Evolutionary conservation across 2,888 invertebrate genomes (phyloP).

Genomic region (Sepioteuthis lessoniana): DNA sequence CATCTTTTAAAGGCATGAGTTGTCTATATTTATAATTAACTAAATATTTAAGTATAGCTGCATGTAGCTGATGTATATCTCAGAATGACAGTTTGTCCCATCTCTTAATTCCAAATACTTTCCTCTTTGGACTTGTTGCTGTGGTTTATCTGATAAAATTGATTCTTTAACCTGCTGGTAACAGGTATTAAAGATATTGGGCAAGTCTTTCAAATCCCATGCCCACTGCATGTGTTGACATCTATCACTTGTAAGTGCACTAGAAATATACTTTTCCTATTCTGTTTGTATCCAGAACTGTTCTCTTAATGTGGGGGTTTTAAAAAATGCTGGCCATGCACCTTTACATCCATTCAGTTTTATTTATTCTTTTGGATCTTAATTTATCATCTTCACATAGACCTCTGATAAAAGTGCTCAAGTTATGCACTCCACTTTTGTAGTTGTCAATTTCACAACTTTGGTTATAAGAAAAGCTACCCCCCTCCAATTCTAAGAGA

Average conservation of each 20-base stretch:
- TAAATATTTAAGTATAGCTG: neutral
- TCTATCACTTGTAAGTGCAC: neutral
- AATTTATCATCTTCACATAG: neutral
- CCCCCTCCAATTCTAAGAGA: neutral
- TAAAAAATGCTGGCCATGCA: neutral
- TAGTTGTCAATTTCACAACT: neutral
- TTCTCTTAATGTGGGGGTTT: neutral
- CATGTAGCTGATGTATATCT: neutral
- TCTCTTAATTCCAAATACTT: neutral
- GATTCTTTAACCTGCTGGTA: neutral
- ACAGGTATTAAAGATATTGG: neutral
- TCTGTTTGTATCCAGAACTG: neutral
- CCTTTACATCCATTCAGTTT: neutral
- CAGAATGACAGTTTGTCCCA: neutral
- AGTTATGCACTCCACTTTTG: neutral
- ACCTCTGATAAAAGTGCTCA: neutral
- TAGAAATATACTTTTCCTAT: neutral
- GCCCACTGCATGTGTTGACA: conserved; percentile 16
- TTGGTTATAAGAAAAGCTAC: neutral
- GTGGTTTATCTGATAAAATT: neutral
- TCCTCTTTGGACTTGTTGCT: neutral
- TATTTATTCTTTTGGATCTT: neutral
- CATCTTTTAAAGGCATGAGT: neutral
- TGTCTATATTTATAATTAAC: neutral
- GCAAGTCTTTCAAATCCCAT: neutral